Evolutionary conservation across 2,888 invertebrate genomes (phyloP), one percentile per base, ranked within the genome.

Genomic region (Cybosia mesomella): DNA sequence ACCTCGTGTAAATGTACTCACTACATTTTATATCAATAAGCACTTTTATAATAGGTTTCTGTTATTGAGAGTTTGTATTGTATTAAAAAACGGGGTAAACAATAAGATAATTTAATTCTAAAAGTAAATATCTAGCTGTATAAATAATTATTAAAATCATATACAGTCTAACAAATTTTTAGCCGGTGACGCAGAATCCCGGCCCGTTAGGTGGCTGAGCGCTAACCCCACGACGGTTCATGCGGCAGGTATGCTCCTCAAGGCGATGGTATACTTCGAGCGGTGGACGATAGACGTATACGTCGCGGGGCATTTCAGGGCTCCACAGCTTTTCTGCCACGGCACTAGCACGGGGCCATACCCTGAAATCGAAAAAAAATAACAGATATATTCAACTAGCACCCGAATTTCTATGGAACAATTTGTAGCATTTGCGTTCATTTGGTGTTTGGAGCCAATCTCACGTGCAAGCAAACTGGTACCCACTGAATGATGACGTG

Each of bases 161-260:
- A 32, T 57, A 63, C 9, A 69, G 13, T 34, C 4, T 57, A 64
- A 36, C 21, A 53, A 49, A 58, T 21, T 4, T 62, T 72, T 49
- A 67, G 22, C 15, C 62, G 13, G 65, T 59, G 0, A 75, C 34
- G 36, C 78, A 80, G 84, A 94, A 96, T 53, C 97, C 96, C 0
- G 97, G 96, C 0, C 97, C 97, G 83, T 95, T 96, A 0, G 96
- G 95, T 0, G 97, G 97, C 82, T 97, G 96, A 0, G 97, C 97
- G 1, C 90, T 91, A 67, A 97, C 95, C 1, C 97, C 97, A 55
- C 97, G 93, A 24, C 95, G 92, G 75, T 96, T 95, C 96, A 98
- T 95, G 59, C 97, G 93, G 85, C 98, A 98, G 64, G 87, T 74
- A 93, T 92, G 82, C 83, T 91, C 90, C 80, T 92, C 88, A 1